These are phyloP conservation scores for Erythrocercus mccallii DNA, from an alignment of 2,113 vertebrate genomes.

Conservation along the genomic window DNA sequence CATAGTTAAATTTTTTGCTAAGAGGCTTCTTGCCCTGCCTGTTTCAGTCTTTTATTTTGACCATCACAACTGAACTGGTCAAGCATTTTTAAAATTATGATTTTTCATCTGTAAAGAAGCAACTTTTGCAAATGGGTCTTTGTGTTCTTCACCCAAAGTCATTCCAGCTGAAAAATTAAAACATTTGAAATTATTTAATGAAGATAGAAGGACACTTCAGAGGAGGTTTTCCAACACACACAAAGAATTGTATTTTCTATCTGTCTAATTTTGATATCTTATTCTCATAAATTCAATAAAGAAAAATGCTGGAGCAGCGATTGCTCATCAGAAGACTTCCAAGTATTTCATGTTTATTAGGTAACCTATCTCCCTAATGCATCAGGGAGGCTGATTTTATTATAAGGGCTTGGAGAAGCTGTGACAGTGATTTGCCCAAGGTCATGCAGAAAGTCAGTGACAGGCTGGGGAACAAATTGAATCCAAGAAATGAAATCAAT, in stretches of 20 bases:
- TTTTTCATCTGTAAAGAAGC: background rate
- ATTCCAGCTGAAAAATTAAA: background rate
- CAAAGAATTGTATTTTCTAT: background rate
- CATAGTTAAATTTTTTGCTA: background rate
- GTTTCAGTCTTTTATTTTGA: background rate
- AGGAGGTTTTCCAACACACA: background rate
- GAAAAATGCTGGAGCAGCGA: slow-evolving; percentile 5
- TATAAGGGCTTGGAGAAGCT: slow-evolving; percentile 19
- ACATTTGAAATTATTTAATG: background rate
- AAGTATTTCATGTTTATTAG: slow-evolving; percentile 45
- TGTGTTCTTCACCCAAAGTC: background rate
- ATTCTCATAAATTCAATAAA: slow-evolving; percentile 27
- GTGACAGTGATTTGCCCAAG: slow-evolving; percentile 40
- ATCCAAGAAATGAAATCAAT: slow-evolving; percentile 17
- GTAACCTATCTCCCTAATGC: slow-evolving; percentile 36
- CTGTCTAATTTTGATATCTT: background rate
- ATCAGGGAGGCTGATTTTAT: slow-evolving; percentile 32
- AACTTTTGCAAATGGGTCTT: background rate
- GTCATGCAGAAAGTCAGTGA: slow-evolving; percentile 19
- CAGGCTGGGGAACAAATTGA: slow-evolving; percentile 8
- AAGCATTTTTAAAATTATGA: background rate
- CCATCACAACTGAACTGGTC: background rate
- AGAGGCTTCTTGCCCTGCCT: background rate
- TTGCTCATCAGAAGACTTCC: slow-evolving; percentile 15
- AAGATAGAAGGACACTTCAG: background rate